Evolutionary conservation across 2,888 invertebrate species (phyloP).

Genomic region (Lithophane socia): DNA sequence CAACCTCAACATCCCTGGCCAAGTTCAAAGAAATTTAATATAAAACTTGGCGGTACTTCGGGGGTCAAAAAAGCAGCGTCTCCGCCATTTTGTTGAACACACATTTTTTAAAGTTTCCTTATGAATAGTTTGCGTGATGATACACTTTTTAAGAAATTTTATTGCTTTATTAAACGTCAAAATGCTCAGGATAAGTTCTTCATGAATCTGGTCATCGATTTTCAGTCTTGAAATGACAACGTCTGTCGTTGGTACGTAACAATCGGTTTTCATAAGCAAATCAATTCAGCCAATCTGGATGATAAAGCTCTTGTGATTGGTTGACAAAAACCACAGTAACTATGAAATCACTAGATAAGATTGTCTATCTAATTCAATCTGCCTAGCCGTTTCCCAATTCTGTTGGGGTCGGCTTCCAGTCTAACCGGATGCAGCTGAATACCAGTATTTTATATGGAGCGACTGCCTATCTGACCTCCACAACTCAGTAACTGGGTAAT

Average conservation of each 20-base stretch:
- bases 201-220: slow-evolving; percentile 5
- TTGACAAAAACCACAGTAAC: not conserved
- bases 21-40: slow-evolving; percentile 69
- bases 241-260: too few relatives aligned
- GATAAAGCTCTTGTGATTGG: not conserved
- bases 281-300: not conserved
- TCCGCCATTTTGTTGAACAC: slow-evolving; percentile 35
- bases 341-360: not conserved
- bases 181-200: slow-evolving; percentile 37
- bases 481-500: too few relatives aligned
- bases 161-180: slow-evolving; percentile 44
- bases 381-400: too few relatives aligned
- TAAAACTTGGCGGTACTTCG: slow-evolving; percentile 60
- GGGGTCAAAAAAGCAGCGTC: slow-evolving; percentile 49
- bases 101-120: slow-evolving; percentile 52
- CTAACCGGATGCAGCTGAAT: too few relatives aligned
- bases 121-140: slow-evolving; percentile 60
- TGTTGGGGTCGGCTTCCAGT: too few relatives aligned
- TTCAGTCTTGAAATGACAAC: not conserved
- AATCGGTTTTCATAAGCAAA: not conserved
- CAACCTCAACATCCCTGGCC: slow-evolving; percentile 40
- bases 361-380: not conserved
- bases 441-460: too few relatives aligned
- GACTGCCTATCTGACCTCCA: too few relatives aligned
- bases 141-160: slow-evolving; percentile 53